Base-by-base conservation (phyloP, 1,140 invertebrate species). In the Apis dorsata region DNA sequence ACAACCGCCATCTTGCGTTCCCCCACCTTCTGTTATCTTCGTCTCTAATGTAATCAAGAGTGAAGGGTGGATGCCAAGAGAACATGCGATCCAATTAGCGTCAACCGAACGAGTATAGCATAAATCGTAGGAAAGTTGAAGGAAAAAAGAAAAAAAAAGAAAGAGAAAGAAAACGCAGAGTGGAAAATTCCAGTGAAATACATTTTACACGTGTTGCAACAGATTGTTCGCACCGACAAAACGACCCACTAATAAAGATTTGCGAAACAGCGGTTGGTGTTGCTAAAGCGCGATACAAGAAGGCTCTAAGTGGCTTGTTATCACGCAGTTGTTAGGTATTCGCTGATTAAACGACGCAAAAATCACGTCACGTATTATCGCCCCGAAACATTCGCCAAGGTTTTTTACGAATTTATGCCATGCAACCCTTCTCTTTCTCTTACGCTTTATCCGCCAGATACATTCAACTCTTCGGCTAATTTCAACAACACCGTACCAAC, bases 281-380 rank as follows among this genome's bases (percentile, higher is more conserved):
- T 44, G 34, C 57, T 82, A 77, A 82, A 70, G 11, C 72, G 77
- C 49, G 74, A 68, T 71, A 80, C 66, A 82, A 77, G 51, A 74
- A 86, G 80, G 66, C 71, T 79, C 76, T 86, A 86, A 87, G 76
- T 77, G 76, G 75, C 60, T 44, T 68, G 60, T 86, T 73, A 79
- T 78, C 86, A 73, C 57, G 62, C 62, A 70, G 55, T 71, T 77
- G 65, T 21, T 77, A 77, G 80, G 62, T 82, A 68, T 57, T 34
- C 34, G 74, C 21, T 83, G 84, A 79, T 79, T 86, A 60, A 86
- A 62, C 71, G 69, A 65, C 51, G 51, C 62, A 79, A 80, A 76
- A 79, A 75, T 83, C 34, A 60, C 13, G 80, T 60, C 51, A 63
- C 53, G 11, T 34, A 82, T 77, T 77, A 82, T 82, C 73, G 57